Percentiles rank a stretch among this genome's conserved stretches.
phyloP scores from a whole-genome alignment of 2,113 vertebrate genomes.

The Periophthalmodon schlosseri region DNA sequence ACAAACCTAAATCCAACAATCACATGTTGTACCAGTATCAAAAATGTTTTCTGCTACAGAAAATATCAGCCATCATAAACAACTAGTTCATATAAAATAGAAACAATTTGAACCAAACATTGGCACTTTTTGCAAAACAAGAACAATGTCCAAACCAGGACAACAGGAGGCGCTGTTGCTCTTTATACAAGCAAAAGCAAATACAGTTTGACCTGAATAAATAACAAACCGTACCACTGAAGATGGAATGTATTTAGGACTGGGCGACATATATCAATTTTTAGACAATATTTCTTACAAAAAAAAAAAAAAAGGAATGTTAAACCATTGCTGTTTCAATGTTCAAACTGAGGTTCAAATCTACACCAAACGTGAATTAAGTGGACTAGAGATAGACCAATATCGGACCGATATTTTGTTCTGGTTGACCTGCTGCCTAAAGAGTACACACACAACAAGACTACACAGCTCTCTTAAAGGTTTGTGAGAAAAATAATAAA shows the following conservation, averaged over 20 bases:
- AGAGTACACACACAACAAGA: too few species aligned
- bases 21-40: conserved; percentile 10
- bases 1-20: conserved; percentile 4
- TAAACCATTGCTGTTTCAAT: too few species aligned
- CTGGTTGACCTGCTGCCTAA: too few species aligned
- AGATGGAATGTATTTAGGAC: conserved; percentile 27
- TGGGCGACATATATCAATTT: too few species aligned
- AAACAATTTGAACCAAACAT: not conserved
- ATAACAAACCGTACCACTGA: not conserved
- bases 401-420: too few species aligned
- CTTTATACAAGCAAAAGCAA: not conserved
- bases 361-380: too few species aligned
- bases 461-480: too few species aligned
- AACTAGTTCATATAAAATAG: not conserved
- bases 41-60: conserved; percentile 2
- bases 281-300: too few species aligned
- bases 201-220: not conserved
- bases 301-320: too few species aligned
- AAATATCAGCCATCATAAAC: not conserved
- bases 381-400: too few species aligned
- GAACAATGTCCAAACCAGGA: not conserved
- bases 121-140: conserved; percentile 10
- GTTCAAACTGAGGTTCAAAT: too few species aligned
- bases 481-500: too few species aligned
- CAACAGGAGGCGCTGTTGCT: conserved; percentile 47